phyloP scores from a whole-genome alignment of 1,140 invertebrate genomes.

The Zaprionus nigranus region DNA sequence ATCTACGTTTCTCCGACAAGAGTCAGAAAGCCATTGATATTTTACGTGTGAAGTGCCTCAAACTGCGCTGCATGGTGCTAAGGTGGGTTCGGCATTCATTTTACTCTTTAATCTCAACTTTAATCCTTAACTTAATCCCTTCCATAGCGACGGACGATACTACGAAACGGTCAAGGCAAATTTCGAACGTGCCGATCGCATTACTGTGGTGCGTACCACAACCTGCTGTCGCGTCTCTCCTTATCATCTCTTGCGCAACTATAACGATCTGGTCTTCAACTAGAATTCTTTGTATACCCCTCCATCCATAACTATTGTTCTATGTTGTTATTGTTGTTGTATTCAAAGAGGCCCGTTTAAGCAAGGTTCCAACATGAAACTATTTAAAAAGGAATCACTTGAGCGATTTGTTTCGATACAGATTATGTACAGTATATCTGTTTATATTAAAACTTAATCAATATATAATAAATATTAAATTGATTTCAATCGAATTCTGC shows the following conservation, averaged over 20 bases:
- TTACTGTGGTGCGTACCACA: slow-evolving; percentile 97
- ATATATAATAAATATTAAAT: not conserved
- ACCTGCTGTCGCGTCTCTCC: slow-evolving; percentile 96
- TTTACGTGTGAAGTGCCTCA: slow-evolving; percentile 94
- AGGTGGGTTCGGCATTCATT: slow-evolving; percentile 86
- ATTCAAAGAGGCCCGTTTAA: slow-evolving; percentile 7
- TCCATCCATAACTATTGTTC: slow-evolving; percentile 9
- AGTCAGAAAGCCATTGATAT: slow-evolving; percentile 98
- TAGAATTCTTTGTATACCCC: slow-evolving; percentile 84
- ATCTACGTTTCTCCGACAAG: slow-evolving; percentile 99
- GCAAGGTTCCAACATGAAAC: not conserved
- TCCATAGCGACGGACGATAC: slow-evolving; percentile 96
- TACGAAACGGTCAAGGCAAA: slow-evolving; percentile 99
- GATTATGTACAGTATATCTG: not conserved
- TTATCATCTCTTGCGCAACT: slow-evolving; percentile 95
- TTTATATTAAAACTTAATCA: slow-evolving; percentile 1
- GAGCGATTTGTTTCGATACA: not conserved
- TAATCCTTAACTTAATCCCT: not conserved
- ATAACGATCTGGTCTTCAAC: slow-evolving; percentile 97
- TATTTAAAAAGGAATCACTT: not conserved
- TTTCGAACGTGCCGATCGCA: slow-evolving; percentile 98
- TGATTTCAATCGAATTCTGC: not conserved
- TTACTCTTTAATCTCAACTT: not conserved
- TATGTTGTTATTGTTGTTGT: slow-evolving; percentile 32
- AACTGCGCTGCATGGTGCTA: slow-evolving; percentile 92